Percentiles rank a stretch among this genome's conserved stretches.
phyloP scores from a whole-genome alignment of 2,113 vertebrate genomes.

The Gobio gobio region DNA sequence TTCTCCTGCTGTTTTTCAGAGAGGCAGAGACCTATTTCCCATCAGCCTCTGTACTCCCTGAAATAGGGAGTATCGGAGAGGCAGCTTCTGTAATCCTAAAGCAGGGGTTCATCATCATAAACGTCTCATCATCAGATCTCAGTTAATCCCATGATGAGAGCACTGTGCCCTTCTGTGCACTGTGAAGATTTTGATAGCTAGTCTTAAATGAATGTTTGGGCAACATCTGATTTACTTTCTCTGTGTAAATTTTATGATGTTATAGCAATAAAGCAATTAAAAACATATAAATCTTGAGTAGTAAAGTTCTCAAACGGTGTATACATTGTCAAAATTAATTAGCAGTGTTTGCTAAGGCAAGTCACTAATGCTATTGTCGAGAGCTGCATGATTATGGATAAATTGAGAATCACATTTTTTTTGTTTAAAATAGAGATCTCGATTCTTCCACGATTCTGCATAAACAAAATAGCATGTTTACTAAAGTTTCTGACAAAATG shows the following conservation, averaged over 20 bases:
- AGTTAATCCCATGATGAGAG: constrained; percentile 19
- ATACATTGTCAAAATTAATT: not conserved
- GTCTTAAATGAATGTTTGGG: not conserved
- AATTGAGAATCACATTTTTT: too few species aligned
- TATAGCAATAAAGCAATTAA: not conserved
- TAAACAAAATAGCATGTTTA: too few species aligned
- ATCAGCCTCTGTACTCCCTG: not conserved
- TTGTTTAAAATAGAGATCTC: too few species aligned
- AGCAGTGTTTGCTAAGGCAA: not conserved
- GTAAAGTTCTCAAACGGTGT: not conserved
- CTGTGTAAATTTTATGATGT: not conserved
- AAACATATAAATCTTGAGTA: not conserved
- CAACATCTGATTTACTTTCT: not conserved
- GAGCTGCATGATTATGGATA: too few species aligned
- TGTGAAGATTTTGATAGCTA: not conserved
- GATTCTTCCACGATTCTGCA: too few species aligned
- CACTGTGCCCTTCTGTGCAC: not conserved
- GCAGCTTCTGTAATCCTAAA: constrained; percentile 20
- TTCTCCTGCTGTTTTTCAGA: constrained; percentile 55
- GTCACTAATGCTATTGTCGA: not conserved
- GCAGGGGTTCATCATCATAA: constrained; percentile 1
- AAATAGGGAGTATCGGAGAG: not conserved
- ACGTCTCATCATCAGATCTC: not conserved
- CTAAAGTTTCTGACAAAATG: too few species aligned
- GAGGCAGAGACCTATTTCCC: not conserved